Conservation (phyloP, 2,113 vertebrate species). For the Elanus axillaris region DNA sequence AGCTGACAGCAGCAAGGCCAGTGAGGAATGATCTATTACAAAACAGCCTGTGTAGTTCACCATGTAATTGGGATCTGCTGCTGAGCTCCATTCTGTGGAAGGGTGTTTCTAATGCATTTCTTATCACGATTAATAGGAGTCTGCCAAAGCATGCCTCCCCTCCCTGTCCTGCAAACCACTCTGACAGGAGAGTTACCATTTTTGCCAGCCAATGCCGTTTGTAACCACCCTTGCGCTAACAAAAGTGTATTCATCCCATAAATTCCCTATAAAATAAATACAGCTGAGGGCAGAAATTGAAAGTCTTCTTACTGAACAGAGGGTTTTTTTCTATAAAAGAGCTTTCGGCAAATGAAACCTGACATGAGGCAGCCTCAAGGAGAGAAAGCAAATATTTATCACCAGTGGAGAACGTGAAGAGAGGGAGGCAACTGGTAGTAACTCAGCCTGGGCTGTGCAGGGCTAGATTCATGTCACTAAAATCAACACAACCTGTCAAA, state of each 20-base stretch:
- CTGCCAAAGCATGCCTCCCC: background rate
- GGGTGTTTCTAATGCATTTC: background rate
- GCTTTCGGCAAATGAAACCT: background rate
- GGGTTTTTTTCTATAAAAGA: background rate
- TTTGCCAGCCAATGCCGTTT: background rate
- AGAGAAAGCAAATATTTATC: background rate
- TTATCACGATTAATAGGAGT: background rate
- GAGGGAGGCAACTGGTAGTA: background rate
- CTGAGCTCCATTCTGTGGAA: background rate
- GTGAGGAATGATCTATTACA: background rate
- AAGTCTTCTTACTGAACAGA: background rate
- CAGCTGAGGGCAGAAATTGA: background rate
- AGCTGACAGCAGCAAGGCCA: background rate
- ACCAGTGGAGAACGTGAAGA: background rate
- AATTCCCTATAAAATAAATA: background rate
- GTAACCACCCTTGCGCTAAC: background rate
- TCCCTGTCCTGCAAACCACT: background rate
- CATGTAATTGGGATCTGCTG: background rate
- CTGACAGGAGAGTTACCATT: background rate
- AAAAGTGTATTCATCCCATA: background rate
- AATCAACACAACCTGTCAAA: background rate
- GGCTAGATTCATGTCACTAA: background rate
- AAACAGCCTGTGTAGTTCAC: background rate
- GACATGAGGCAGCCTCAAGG: background rate
- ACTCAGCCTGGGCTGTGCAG: background rate